These are phyloP conservation scores for Entelurus aequoreus DNA, from an alignment of 2,113 vertebrate species.

Conservation along the genomic window DNA sequence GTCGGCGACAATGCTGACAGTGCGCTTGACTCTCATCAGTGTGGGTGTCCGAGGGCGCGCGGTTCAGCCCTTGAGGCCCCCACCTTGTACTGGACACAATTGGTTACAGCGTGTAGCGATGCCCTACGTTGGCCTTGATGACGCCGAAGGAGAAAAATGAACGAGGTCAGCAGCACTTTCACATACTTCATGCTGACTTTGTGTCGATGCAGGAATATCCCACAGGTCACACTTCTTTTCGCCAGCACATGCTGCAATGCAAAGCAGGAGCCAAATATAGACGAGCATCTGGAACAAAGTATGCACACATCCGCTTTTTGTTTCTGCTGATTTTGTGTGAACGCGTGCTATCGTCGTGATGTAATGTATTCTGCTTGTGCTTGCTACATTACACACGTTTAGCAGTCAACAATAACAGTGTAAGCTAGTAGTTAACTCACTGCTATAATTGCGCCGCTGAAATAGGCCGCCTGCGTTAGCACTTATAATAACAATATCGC, in stretches of 20 bases:
- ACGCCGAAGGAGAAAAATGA: conserved; percentile 52
- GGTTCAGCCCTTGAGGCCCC: conserved; percentile 10
- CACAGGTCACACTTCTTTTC: conserved; percentile 14
- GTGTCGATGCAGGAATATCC: conserved; percentile 54
- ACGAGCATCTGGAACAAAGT: conserved; percentile 18
- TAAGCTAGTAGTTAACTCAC: too few relatives aligned
- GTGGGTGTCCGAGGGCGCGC: conserved; percentile 44
- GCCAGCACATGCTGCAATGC: conserved; percentile 10
- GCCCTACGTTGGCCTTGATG: conserved; percentile 53
- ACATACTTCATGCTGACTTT: conserved; percentile 57
- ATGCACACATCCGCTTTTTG: conserved; percentile 7
- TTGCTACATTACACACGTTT: too few relatives aligned
- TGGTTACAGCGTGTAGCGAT: conserved; percentile 34
- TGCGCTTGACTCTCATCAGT: conserved; percentile 57
- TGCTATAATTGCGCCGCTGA: too few relatives aligned
- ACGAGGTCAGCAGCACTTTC: conserved; percentile 63
- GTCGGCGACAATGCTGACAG: conserved; percentile 46
- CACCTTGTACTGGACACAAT: conserved; percentile 56
- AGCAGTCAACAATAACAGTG: too few relatives aligned
- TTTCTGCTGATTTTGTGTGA: conserved; percentile 5
- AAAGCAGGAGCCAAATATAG: conserved; percentile 25
- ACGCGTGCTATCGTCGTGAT: background rate
- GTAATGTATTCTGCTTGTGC: conserved; percentile 5
- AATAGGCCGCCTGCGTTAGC: too few relatives aligned
- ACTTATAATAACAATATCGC: too few relatives aligned